These are phyloP conservation scores for Phytoseiulus persimilis DNA, from an alignment of 2,888 invertebrate genomes.

Conservation along the genomic window DNA sequence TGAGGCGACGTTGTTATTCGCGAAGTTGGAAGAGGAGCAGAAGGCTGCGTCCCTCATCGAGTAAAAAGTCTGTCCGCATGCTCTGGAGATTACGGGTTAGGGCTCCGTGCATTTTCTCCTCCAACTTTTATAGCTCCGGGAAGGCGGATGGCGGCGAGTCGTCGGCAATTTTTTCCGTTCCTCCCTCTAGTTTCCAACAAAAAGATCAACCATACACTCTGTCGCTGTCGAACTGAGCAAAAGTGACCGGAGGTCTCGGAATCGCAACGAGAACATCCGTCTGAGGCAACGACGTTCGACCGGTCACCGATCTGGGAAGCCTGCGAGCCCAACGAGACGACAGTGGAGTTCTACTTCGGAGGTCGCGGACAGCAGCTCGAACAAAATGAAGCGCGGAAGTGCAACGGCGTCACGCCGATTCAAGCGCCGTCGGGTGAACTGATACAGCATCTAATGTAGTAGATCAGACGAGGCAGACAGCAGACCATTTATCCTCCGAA, in stretches of 20 bases:
- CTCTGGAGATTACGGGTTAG: not conserved
- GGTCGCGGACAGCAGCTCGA: too few species aligned
- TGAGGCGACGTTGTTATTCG: not conserved
- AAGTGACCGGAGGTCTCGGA: not conserved
- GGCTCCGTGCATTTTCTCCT: not conserved
- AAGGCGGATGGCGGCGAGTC: not conserved
- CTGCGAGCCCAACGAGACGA: too few species aligned
- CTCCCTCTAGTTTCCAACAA: not conserved
- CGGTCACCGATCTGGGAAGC: too few species aligned
- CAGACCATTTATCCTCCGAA: not conserved
- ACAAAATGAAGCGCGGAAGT: too few species aligned
- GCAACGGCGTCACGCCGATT: too few species aligned
- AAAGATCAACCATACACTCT: not conserved
- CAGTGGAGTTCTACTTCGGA: too few species aligned
- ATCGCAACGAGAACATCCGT: not conserved
- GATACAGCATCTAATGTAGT: too few species aligned
- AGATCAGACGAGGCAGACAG: too few species aligned
- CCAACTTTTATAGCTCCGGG: not conserved
- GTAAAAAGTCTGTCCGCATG: not conserved
- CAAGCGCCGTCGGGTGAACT: too few species aligned
- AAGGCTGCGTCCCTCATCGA: not conserved
- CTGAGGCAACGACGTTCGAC: not conserved
- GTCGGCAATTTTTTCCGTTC: not conserved
- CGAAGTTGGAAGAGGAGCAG: too few species aligned
- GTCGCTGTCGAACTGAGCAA: not conserved